Conservation (phyloP, 2,888 invertebrate species). For the Microdon myrmicae region DNA sequence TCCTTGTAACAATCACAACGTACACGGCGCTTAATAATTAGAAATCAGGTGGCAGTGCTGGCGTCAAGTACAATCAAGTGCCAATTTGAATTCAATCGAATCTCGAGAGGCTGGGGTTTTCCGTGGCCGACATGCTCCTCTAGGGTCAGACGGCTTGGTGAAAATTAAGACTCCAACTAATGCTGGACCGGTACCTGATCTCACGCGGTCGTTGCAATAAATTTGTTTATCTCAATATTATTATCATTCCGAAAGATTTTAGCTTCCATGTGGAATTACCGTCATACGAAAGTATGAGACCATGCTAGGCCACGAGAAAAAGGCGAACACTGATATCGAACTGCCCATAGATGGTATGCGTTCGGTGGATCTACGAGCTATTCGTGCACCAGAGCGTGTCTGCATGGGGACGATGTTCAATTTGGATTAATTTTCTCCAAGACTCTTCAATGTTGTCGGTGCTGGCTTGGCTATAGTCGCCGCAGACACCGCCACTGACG, state of each 20-base stretch:
- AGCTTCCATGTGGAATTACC: constrained; percentile 46
- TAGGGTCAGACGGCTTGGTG: constrained; percentile 29
- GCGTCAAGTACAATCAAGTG: constrained; percentile 29
- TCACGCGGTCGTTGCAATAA: constrained; percentile 50
- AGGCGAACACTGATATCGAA: constrained; percentile 40
- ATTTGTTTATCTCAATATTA: constrained; percentile 52
- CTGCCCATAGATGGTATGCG: constrained; percentile 48
- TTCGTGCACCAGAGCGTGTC: constrained; percentile 40
- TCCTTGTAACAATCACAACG: constrained; percentile 46
- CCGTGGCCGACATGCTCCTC: constrained; percentile 33
- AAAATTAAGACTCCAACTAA: constrained; percentile 34
- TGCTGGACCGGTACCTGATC: constrained; percentile 34
- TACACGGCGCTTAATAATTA: constrained; percentile 48
- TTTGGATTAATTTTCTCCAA: constrained; percentile 39
- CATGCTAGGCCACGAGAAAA: background rate
- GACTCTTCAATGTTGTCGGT: constrained; percentile 40
- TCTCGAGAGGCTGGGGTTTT: constrained; percentile 41
- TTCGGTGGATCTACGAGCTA: constrained; percentile 45
- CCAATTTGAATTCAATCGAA: constrained; percentile 32
- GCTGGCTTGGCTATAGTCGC: constrained; percentile 27
- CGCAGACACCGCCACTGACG: constrained; percentile 13
- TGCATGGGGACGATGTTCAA: constrained; percentile 46
- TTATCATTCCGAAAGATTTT: constrained; percentile 51
- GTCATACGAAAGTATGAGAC: constrained; percentile 2
- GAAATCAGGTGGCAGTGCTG: constrained; percentile 41